Evolutionary conservation across 2,888 invertebrate species (phyloP).

Genomic region (Julus scanicus): DNA sequence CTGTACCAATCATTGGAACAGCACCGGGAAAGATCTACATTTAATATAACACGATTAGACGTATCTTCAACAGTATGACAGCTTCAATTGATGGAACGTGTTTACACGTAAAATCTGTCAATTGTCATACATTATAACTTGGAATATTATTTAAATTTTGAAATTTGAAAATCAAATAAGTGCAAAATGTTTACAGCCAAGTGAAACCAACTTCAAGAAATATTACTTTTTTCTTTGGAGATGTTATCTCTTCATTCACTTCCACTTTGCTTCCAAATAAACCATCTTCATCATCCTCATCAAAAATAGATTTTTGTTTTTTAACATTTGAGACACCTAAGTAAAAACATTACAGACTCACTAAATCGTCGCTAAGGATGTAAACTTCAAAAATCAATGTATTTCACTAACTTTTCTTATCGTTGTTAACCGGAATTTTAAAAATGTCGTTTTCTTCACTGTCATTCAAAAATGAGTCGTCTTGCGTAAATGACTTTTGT

Average conservation of each 20-base stretch:
- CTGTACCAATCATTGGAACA: constrained; percentile 46
- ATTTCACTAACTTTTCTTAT: not conserved
- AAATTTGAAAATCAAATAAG: not conserved
- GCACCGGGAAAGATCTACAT: constrained; percentile 46
- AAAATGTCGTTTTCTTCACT: constrained; percentile 52
- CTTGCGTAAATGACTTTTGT: constrained; percentile 5
- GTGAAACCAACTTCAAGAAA: not conserved
- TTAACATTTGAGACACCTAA: constrained; percentile 24
- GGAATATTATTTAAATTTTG: not conserved
- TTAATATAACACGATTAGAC: not conserved
- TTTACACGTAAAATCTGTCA: too few species aligned
- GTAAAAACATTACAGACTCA: not conserved
- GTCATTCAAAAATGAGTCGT: constrained; percentile 18
- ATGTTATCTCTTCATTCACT: not conserved
- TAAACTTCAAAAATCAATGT: not conserved
- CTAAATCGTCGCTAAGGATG: not conserved
- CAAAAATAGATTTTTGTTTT: constrained; percentile 53
- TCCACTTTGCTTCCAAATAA: constrained; percentile 47
- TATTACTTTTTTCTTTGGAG: constrained; percentile 40
- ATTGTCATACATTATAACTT: too few species aligned
- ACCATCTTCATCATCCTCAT: constrained; percentile 51
- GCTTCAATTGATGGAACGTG: too few species aligned
- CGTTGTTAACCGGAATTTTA: constrained; percentile 4
- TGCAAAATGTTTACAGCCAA: too few species aligned
- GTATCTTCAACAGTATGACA: too few species aligned